A percentile compares a stretch with the other conserved stretches of the same genome.
These are phyloP conservation scores for Merluccius polli DNA, from an alignment of 2,797 vertebrate species.

Conservation along the genomic window DNA sequence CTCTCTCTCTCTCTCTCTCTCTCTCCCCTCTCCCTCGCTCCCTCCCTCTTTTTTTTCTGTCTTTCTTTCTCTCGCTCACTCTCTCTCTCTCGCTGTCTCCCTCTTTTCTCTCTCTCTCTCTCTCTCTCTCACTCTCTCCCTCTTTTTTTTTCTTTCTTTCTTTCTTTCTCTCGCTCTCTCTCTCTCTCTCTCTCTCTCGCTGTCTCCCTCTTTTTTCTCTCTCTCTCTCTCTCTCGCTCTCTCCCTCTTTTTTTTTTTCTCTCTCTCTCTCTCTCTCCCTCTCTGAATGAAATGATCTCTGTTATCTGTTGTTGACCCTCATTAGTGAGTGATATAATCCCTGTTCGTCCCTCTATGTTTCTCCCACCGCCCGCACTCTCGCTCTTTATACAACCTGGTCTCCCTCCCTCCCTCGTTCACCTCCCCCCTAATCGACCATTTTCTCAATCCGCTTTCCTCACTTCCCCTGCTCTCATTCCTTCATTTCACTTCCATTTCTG, in stretches of 20 bases:
- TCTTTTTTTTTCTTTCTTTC: not conserved
- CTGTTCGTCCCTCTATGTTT: not conserved
- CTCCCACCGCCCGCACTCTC: not conserved
- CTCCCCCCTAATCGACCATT: too few species aligned
- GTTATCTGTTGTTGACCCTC: not conserved
- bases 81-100: not conserved
- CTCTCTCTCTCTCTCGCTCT: not conserved
- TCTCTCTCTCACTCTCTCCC: conserved; percentile 19
- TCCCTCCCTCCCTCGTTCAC: conserved; percentile 8
- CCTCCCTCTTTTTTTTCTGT: not conserved
- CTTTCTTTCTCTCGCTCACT: not conserved
- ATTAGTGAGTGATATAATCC: not conserved
- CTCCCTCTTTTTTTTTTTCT: not conserved
- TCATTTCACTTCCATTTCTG: not conserved
- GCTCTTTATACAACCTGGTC: not conserved
- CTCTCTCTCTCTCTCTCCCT: not conserved
- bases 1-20: not conserved
- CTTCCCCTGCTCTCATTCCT: not conserved
- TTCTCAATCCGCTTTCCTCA: not conserved
- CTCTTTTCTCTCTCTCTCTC: not conserved
- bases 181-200: too few species aligned
- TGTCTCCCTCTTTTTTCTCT: too few species aligned
- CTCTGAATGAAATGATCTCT: not conserved
- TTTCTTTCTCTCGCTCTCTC: not conserved
- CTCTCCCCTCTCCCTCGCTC: not conserved